These are phyloP conservation scores for Exocentrus adspersus DNA, from an alignment of 2,888 invertebrate genomes.

Conservation along the genomic window DNA sequence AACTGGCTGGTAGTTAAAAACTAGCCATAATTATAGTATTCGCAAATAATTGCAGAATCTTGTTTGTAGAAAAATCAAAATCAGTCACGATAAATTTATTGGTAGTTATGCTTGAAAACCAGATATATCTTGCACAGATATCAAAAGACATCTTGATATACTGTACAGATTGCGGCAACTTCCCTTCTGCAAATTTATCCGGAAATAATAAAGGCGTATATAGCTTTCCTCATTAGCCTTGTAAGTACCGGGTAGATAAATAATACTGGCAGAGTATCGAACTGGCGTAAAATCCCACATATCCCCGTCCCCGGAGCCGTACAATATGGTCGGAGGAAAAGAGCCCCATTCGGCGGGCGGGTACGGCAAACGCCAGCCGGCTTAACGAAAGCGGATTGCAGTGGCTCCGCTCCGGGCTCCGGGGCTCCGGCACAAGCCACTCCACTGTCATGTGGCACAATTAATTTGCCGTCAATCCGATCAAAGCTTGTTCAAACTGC, in stretches of 20 bases:
- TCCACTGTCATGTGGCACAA: conserved; percentile 60
- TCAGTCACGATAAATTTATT: too few relatives aligned
- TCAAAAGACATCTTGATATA: too few relatives aligned
- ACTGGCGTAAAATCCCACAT: conserved; percentile 8
- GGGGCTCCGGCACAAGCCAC: conserved; percentile 53
- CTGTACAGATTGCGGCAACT: too few relatives aligned
- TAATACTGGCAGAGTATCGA: conserved; percentile 9
- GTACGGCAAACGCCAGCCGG: conserved; percentile 49
- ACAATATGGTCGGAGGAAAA: conserved; percentile 41
- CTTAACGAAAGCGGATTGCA: conserved; percentile 61
- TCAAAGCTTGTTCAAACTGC: conserved; percentile 60
- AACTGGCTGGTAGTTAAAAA: neutral
- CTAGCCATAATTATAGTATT: too few relatives aligned
- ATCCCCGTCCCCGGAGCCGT: conserved; percentile 16
- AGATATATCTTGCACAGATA: too few relatives aligned
- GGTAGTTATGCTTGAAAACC: too few relatives aligned
- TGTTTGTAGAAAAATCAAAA: too few relatives aligned
- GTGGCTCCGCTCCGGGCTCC: too few relatives aligned
- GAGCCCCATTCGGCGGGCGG: conserved; percentile 53
- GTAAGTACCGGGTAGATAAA: neutral
- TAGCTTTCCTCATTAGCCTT: neutral
- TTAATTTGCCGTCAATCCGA: conserved; percentile 63
- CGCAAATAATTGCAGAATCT: too few relatives aligned
- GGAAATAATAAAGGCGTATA: neutral
- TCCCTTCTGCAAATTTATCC: too few relatives aligned